Base-by-base conservation (phyloP, 2,888 invertebrate species). In the Perithous albicinctus region DNA sequence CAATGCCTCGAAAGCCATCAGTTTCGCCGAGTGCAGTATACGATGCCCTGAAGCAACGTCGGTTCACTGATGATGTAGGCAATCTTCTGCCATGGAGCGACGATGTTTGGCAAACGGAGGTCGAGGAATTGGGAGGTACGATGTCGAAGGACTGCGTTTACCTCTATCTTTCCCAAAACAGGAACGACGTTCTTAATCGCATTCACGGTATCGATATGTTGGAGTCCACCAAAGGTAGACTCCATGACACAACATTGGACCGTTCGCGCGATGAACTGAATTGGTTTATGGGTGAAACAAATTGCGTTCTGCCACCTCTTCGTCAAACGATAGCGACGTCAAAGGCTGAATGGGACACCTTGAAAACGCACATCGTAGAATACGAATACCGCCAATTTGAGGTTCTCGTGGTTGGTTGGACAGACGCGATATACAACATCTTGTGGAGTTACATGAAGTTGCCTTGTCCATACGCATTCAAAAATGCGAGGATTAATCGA, bases 401-500 rank as follows among this genome's bases (percentile, higher is more conserved):
- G 38, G 78, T 78, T 18, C 73, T 84, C 5, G 51, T 56, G 3
- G 18, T 61, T 35, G 80, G 80, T 64, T 83, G 83, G 79, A 74
- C 78, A 38, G 80, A 83, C n/a, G 32, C 35, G 1, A 38, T 84
- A 12, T 84, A 85, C 12, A 79, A 80, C 5, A 8, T 63, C 3
- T 32, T 84, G 35, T 84, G 80, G 83, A 20, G 7, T 41, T 26
- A 86, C 8, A 18, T 84, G n/a, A 82, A 79, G 80, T 51, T 86
- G 15, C 86, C 84, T 2, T 86, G 82, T 46, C 76, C 82, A 0
- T 85, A 72, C n/a, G 6, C 76, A 0, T 83, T 86, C 8, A 85
- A 84, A 74, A 76, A 83, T 29, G 83, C 82, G 0, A 75, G 78
- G 51, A 80, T 85, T 1, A 81, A 78, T 70, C 59, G 54, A 7